Base-by-base conservation (phyloP, 2,797 vertebrate genomes). In the Diplodus sargus region DNA sequence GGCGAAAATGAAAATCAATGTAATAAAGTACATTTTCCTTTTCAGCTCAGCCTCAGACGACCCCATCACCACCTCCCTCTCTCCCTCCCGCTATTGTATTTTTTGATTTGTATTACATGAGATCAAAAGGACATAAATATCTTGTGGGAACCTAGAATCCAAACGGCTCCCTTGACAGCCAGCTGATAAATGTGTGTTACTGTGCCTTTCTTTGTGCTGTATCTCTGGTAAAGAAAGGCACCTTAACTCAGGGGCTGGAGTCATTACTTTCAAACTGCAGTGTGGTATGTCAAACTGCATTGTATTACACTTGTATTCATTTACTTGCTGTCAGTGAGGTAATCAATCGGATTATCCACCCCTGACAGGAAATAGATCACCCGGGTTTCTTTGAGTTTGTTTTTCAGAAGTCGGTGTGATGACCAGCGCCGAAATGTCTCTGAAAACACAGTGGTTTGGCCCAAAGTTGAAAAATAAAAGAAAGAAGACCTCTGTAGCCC, bases 141-240 rank as follows among this genome's bases (percentile, higher is more conserved):
- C 81, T 79, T 45, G 15, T 12, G 25, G 65, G 64, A 78, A 82
- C 42, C 47, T 59, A 77, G 60, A 76, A 43, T 73, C 62, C 58
- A 54, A 67, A 78, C 85, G 74, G 70, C 83, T 90, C 56, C 64
- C 30, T 2, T 1, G 70, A 73, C 77, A 69, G 49, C 42, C 42
- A 16, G 39, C 78, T 82, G 89, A 90, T 84, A 57, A 85, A 90
- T 85, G 56, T 42, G 70, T 28, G 60, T 65, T 85, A 62, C 23
- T 74, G 20, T n/a, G 51, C 52, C 25, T 79, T 83, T 85, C 42
- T 68, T 81, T 34, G 30, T 61, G 78, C 49, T 78, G 59, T 78
- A 60, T 74, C 72, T 84, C 71, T 78, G 30, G 20, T 68, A 64
- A 69, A 76, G 68, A 74, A 79, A 74, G 60, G 65, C 77, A 69